Percentiles rank a stretch among this genome's conserved stretches.
These are phyloP conservation scores for Hirundichthys speculiger DNA, from an alignment of 2,113 vertebrate species.

Conservation along the genomic window DNA sequence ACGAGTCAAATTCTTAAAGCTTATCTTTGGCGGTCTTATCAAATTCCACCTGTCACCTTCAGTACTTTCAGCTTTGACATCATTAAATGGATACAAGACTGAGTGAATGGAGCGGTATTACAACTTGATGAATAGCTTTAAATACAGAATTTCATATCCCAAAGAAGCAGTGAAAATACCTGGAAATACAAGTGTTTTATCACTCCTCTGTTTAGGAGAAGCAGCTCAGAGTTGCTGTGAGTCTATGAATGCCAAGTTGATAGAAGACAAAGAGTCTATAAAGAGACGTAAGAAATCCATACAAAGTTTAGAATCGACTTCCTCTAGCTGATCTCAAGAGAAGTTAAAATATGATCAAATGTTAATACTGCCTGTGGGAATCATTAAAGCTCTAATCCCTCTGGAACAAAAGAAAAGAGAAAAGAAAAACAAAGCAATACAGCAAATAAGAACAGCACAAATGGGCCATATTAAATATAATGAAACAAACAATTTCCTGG, in stretches of 20 bases:
- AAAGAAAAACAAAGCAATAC: constrained; percentile 38
- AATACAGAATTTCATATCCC: constrained; percentile 24
- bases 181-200: constrained; percentile 12
- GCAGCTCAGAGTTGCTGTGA: neutral
- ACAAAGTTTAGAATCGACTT: constrained; percentile 62
- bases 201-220: constrained; percentile 3
- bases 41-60: constrained; percentile 21
- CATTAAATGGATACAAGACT: constrained; percentile 16
- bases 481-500: constrained; percentile 46
- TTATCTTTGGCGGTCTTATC: constrained; percentile 14
- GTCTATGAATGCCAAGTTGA: constrained; percentile 23
- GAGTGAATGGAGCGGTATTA: constrained; percentile 9
- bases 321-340: constrained; percentile 56
- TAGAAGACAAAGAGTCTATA: constrained; percentile 66
- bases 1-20: constrained; percentile 2
- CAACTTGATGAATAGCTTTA: constrained; percentile 37
- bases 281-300: constrained; percentile 48
- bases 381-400: constrained; percentile 59
- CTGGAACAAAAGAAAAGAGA: neutral
- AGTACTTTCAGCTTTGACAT: constrained; percentile 5
- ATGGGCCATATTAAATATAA: constrained; percentile 69
- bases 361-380: constrained; percentile 64
- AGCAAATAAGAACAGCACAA: constrained; percentile 63
- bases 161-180: constrained; percentile 26
- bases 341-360: constrained; percentile 67